Base-by-base conservation (phyloP, 2,113 vertebrate genomes). In the Galemys pyrenaicus region DNA sequence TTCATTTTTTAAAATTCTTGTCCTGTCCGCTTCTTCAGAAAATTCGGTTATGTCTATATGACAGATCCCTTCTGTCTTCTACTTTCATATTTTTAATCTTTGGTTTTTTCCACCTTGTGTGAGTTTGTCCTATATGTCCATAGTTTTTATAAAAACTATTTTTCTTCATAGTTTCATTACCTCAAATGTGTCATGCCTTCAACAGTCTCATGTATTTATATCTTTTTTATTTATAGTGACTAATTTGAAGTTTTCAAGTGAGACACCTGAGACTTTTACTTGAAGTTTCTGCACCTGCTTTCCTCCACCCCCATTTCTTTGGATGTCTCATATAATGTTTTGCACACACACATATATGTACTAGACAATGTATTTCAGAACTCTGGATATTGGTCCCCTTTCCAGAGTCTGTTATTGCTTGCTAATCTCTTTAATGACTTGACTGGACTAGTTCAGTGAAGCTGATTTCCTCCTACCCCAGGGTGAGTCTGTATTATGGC, bases 361-460 rank as follows among this genome's bases (percentile, higher is more conserved):
- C 91, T 73, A 60, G 56, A 44, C 28, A 35, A 58, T 80, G 26
- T 86, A 64, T 92, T 78, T 88, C 64, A 89, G 37, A 41, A 80
- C 39, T 79, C 28, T 74, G 56, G 8, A 41, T 95, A 75, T 32
- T 54, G 67, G 62, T 80, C 22, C 2, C 26, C 37, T 6, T 16
- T 67, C 26, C 9, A 58, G 11, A 35, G 10, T 39, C 64, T 54
- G 46, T 54, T 60, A 26, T 44, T 77, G n/a, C 85, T 49, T 56
- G 32, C 44, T 44, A 75, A 13, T 80, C 84, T 81, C 41, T 71
- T 87, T 81, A 62, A 54, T 82, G 67, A 91, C 51, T 64, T 37
- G 6, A 9, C 51, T 74, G 51, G 35, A 41, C 39, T 86, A 30
- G 30, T 67, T 68, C 32, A 32, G 41, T 51, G 49, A 71, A 73